Evolutionary conservation across 2,888 invertebrate genomes (phyloP).

Genomic region (Tenodera sinensis): DNA sequence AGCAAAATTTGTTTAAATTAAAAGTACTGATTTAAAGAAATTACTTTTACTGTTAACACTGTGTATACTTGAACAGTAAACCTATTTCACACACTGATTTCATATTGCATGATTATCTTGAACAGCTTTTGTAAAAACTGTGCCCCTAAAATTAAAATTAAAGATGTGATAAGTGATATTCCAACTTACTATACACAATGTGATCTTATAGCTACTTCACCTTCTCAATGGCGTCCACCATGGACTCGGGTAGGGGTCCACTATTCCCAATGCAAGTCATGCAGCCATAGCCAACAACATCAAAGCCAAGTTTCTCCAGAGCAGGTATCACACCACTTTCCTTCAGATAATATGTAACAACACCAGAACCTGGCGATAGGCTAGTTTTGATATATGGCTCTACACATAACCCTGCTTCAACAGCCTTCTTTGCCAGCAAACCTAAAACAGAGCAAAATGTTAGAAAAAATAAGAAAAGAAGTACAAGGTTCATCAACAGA

Average conservation of each 20-base stretch:
- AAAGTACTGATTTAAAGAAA: too few species aligned
- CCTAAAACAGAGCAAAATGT: slow-evolving; percentile 47
- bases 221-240: slow-evolving; percentile 89
- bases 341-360: slow-evolving; percentile 84
- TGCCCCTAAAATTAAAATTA: too few species aligned
- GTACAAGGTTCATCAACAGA: too few species aligned
- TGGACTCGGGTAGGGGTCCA: slow-evolving; percentile 87
- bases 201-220: slow-evolving; percentile 41
- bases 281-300: slow-evolving; percentile 97
- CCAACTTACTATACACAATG: too few species aligned
- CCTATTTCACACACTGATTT: too few species aligned
- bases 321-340: slow-evolving; percentile 91
- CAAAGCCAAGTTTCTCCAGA: slow-evolving; percentile 82
- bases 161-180: too few species aligned
- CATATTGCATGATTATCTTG: too few species aligned
- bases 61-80: too few species aligned
- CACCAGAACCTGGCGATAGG: slow-evolving; percentile 92
- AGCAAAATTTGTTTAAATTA: too few species aligned
- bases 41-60: too few species aligned
- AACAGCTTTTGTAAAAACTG: too few species aligned
- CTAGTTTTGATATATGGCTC: slow-evolving; percentile 95
- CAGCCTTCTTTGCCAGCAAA: slow-evolving; percentile 89
- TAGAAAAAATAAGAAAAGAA: too few species aligned
- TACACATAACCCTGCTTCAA: slow-evolving; percentile 83
- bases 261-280: slow-evolving; percentile 99